Percentiles rank a stretch among this genome's conserved stretches.
phyloP scores from a whole-genome alignment of 2,888 invertebrate species.

The Psylliodes chrysocephalus region DNA sequence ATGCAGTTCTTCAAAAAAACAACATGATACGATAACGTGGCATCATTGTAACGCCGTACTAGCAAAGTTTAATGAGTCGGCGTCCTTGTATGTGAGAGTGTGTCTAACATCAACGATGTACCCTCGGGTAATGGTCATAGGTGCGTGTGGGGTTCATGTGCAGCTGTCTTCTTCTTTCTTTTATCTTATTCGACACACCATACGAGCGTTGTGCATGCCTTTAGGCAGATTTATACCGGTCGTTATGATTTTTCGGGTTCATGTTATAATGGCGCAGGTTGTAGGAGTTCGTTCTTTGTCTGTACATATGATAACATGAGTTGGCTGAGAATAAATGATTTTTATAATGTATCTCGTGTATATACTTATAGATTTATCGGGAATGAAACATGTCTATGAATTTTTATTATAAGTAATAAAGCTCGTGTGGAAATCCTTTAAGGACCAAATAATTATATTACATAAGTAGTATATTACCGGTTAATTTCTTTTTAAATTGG shows the following conservation, averaged over 20 bases:
- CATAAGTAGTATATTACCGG: too few species aligned
- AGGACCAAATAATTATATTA: too few species aligned
- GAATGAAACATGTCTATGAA: too few species aligned
- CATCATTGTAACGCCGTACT: not conserved
- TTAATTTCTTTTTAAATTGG: too few species aligned
- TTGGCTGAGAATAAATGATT: not conserved
- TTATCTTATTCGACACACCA: constrained; percentile 41
- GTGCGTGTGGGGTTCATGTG: constrained; percentile 50
- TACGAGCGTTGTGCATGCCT: constrained; percentile 37
- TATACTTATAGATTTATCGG: too few species aligned
- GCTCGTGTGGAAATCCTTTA: too few species aligned
- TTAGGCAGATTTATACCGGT: constrained; percentile 49
- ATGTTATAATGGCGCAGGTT: constrained; percentile 36
- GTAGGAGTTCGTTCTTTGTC: constrained; percentile 35
- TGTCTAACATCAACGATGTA: constrained; percentile 36
- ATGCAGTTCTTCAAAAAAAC: not conserved
- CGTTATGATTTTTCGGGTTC: constrained; percentile 45
- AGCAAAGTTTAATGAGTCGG: constrained; percentile 32
- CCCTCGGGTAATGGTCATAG: constrained; percentile 45
- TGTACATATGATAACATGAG: constrained; percentile 7
- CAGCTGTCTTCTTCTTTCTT: constrained; percentile 45
- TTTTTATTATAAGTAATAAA: too few species aligned
- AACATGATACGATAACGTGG: not conserved
- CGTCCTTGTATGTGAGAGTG: constrained; percentile 38
- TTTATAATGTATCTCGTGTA: too few species aligned